phyloP scores from a whole-genome alignment of 2,797 vertebrate genomes.

The Eurystomus glaucurus region DNA sequence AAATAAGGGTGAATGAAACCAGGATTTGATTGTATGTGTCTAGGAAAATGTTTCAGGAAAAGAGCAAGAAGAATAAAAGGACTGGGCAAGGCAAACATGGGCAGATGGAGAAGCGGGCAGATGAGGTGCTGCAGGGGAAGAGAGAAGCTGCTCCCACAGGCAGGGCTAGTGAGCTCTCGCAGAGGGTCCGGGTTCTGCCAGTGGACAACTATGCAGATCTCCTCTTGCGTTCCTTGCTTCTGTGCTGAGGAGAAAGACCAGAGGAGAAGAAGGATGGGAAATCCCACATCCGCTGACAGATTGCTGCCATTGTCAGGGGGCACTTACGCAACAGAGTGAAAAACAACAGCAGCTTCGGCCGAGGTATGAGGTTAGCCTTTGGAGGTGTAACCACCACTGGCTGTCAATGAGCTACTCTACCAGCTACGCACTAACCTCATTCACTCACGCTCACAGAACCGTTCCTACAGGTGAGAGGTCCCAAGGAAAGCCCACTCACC shows the following conservation, averaged over 20 bases:
- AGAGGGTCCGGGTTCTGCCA: background rate
- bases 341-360: fast-evolving
- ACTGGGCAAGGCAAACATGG: fast-evolving
- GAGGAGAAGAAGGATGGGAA: background rate
- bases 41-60: background rate
- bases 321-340: background rate
- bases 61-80: background rate
- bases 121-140: background rate
- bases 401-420: background rate
- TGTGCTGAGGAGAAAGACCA: background rate
- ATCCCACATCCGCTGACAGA: background rate
- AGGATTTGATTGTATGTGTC: background rate
- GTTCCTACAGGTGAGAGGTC: fast-evolving
- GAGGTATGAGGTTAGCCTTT: background rate
- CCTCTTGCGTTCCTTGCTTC: background rate
- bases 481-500: conserved; percentile 36
- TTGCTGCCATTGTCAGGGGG: background rate
- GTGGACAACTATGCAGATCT: background rate
- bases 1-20: background rate
- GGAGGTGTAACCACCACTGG: background rate
- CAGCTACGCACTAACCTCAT: fast-evolving
- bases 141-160: background rate
- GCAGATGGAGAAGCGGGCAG: background rate
- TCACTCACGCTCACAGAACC: background rate
- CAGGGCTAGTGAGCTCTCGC: fast-evolving